Conservation (phyloP, 2,113 vertebrate genomes). For the Ailuropoda melanoleuca region DNA sequence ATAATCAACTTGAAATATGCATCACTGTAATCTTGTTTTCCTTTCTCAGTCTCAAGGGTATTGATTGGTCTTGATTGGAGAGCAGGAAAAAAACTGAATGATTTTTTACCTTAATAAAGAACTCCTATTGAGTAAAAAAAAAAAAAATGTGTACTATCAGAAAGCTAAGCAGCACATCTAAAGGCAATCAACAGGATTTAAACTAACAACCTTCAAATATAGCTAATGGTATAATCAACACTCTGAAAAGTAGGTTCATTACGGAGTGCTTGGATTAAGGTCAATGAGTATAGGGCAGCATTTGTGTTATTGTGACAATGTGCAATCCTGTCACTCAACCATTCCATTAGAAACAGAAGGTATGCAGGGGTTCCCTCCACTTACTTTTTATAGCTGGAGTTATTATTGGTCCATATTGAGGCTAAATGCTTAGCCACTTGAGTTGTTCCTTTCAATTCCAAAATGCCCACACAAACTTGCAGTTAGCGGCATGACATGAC, state of each 20-base stretch:
- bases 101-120: neutral
- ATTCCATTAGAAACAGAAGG: slow-evolving; percentile 59
- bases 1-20: neutral
- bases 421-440: slow-evolving; percentile 49
- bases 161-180: slow-evolving; percentile 14
- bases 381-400: neutral
- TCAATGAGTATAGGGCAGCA: neutral
- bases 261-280: neutral
- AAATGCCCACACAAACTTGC: neutral
- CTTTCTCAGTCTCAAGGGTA: neutral
- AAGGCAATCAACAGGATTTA: slow-evolving; percentile 10
- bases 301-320: neutral
- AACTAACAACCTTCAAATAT: neutral
- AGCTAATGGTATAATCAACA: slow-evolving; percentile 18
- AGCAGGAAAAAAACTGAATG: neutral
- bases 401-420: slow-evolving; percentile 38
- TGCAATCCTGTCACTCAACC: slow-evolving; percentile 20
- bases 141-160: neutral
- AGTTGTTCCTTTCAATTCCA: neutral
- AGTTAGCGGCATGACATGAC: slow-evolving; percentile 11
- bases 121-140: neutral
- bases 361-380: neutral
- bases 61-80: neutral
- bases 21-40: neutral
- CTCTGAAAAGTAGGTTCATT: neutral